Percentiles rank a stretch among this genome's conserved stretches.
Evolutionary conservation across 2,888 invertebrate genomes (phyloP).

Genomic region (Notodonta dromedarius): DNA sequence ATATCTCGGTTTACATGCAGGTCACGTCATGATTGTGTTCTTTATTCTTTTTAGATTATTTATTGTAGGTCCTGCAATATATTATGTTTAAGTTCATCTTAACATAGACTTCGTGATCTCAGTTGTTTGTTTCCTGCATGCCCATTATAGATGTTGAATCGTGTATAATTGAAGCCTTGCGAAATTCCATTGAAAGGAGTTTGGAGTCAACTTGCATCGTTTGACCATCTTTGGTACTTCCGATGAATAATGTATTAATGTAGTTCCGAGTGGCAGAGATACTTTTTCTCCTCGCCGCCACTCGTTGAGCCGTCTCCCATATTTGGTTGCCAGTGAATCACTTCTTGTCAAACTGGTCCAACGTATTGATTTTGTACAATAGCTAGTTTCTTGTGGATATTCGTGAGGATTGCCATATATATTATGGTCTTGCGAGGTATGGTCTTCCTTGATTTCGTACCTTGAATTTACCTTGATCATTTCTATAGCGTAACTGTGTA

Average conservation of each 20-base stretch:
- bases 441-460: slow-evolving; percentile 21
- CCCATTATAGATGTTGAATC: slow-evolving; percentile 56
- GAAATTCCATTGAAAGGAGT: slow-evolving; percentile 53
- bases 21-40: slow-evolving; percentile 44
- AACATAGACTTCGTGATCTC: slow-evolving; percentile 28
- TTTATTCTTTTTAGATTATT: slow-evolving; percentile 17
- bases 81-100: slow-evolving; percentile 16
- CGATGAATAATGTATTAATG: slow-evolving; percentile 63
- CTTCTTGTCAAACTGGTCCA: slow-evolving; percentile 48
- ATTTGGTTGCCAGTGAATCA: slow-evolving; percentile 63
- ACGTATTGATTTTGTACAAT: slow-evolving; percentile 34
- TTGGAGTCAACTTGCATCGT: slow-evolving; percentile 52
- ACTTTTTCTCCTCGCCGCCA: slow-evolving; percentile 53
- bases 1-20: slow-evolving; percentile 27
- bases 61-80: neutral
- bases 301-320: slow-evolving; percentile 48
- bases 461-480: slow-evolving; percentile 20
- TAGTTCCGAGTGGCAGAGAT: slow-evolving; percentile 50
- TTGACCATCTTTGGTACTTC: slow-evolving; percentile 60
- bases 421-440: slow-evolving; percentile 13
- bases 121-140: slow-evolving; percentile 61
- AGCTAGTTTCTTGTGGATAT: slow-evolving; percentile 24
- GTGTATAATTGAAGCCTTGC: slow-evolving; percentile 52
- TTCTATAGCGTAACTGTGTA: slow-evolving; percentile 7
- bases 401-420: slow-evolving; percentile 15